Evolutionary conservation across 1,140 invertebrate genomes (phyloP).

Genomic region (Aradophagus sp.): DNA sequence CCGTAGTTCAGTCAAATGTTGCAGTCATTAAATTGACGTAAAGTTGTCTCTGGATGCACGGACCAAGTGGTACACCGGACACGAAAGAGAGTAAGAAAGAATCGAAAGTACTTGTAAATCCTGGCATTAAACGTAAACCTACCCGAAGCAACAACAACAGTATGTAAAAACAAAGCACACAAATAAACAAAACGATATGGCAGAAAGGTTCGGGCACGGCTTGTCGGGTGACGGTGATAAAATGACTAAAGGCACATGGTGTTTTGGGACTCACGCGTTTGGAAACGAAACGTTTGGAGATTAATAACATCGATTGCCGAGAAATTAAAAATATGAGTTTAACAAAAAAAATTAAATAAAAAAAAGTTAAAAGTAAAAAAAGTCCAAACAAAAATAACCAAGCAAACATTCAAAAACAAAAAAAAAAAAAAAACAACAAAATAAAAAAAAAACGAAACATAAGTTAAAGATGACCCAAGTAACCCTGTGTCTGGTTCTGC

Average conservation of each 20-base stretch:
- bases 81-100: conserved; percentile 42
- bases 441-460: conserved; percentile 8
- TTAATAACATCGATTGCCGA: conserved; percentile 22
- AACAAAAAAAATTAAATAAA: conserved; percentile 21
- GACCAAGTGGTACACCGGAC: conserved; percentile 20
- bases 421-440: conserved; percentile 38
- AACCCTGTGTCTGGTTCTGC: conserved; percentile 75
- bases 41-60: conserved; percentile 16
- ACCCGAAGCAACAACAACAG: conserved; percentile 39
- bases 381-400: conserved; percentile 39
- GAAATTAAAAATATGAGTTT: conserved; percentile 12
- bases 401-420: conserved; percentile 17
- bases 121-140: conserved; percentile 24
- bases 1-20: neutral
- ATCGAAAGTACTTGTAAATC: conserved; percentile 35
- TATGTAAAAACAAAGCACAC: conserved; percentile 29
- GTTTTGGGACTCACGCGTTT: conserved; percentile 45
- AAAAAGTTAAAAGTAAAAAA: conserved; percentile 37
- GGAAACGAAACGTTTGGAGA: conserved; percentile 19
- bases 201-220: conserved; percentile 69
- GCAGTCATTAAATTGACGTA: conserved; percentile 6
- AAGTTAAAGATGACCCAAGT: conserved; percentile 64
- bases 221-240: conserved; percentile 72
- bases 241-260: conserved; percentile 64
- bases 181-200: conserved; percentile 60